Evolutionary conservation across 2,888 invertebrate genomes (phyloP), one percentile per base, ranked within the genome.

Genomic region (Dysmachus trigonus): DNA sequence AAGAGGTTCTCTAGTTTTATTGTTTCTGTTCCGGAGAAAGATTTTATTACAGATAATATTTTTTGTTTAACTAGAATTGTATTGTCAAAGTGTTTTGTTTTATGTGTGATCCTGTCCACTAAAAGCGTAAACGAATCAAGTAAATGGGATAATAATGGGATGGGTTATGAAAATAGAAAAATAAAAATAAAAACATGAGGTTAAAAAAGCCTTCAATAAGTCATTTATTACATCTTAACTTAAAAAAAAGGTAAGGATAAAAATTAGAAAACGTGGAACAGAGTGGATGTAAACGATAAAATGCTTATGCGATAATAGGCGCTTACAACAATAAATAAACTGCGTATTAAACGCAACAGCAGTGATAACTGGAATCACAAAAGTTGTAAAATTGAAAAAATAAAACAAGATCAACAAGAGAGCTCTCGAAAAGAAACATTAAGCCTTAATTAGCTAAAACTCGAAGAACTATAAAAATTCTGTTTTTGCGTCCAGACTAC

Each of bases 1-100:
- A 72, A 72, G 38, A 22, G 72, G 31, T 83, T 82, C 27, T 83
- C 41, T 83, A 83, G 71, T 83, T 71, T 83, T 83, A 72, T 72
- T 83, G 71, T 83, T 83, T 62, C 72, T 83, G 38, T 72, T 83
- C 15, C 22, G 72, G 72, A 38, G 27, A 72, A 83, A 38, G 35
- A 72, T 83, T n/a, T 72, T 83, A 41, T 81, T 81, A 81, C 30
- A 81, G 47, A 41, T 77, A 82, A 62, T 30, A 62, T 41, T 82
- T 31, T 62, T 83, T 62, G 35, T 47, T 72, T 83, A 38, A 72
- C 83, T 83, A 72, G 38, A 30, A 72, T 83, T 83, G 83, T 83
- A 83, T 83, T 83, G 83, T 83, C 83, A 83, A 83, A 83, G 72
- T 72, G 83, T 83, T 83, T 82, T 82, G 81, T 62, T 82, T 79